phyloP scores from a whole-genome alignment of 2,113 vertebrate genomes.

The Taurulus bubalis region DNA sequence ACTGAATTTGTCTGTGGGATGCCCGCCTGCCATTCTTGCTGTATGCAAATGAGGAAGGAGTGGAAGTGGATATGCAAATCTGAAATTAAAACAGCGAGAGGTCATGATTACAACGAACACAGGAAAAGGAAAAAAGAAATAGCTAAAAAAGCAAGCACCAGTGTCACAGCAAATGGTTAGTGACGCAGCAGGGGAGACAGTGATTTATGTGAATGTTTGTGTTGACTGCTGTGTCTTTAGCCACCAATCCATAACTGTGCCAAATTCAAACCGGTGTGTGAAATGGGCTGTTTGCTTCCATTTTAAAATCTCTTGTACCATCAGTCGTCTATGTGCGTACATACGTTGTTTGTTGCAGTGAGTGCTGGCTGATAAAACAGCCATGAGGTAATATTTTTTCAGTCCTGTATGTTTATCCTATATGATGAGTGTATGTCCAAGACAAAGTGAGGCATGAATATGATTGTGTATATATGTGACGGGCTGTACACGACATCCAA shows the following conservation, averaged over 20 bases:
- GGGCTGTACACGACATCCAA: constrained; percentile 45
- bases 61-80: constrained; percentile 86
- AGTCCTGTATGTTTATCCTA: not conserved
- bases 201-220: constrained; percentile 40
- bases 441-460: constrained; percentile 31
- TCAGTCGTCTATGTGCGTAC: not conserved
- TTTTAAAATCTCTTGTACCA: not conserved
- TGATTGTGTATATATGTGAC: constrained; percentile 25
- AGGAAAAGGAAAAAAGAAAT: constrained; percentile 39
- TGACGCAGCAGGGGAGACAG: constrained; percentile 62
- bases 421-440: not conserved
- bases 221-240: constrained; percentile 26
- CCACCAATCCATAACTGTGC: not conserved
- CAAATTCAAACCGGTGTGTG: not conserved
- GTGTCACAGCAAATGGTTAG: constrained; percentile 77
- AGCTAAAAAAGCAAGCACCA: constrained; percentile 67
- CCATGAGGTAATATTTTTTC: not conserved
- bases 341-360: not conserved
- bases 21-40: constrained; percentile 85
- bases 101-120: constrained; percentile 83
- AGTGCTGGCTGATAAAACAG: not conserved
- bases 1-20: constrained; percentile 86
- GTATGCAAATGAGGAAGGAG: constrained; percentile 85
- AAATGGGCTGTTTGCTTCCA: not conserved
- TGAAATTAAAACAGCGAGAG: constrained; percentile 86